phyloP scores from a whole-genome alignment of 2,888 invertebrate species.

The Stenodema calcarata region DNA sequence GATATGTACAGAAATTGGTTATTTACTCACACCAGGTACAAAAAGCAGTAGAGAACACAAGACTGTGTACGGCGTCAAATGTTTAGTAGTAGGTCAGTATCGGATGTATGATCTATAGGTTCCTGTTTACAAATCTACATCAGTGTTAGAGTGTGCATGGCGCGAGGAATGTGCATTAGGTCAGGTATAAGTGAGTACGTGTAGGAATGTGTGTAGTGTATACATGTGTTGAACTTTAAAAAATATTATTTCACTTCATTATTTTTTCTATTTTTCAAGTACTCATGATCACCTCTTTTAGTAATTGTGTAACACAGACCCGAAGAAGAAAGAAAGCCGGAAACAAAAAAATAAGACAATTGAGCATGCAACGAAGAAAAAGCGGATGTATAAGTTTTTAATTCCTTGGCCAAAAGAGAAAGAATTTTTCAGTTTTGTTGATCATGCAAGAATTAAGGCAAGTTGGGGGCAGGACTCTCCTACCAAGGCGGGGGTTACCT shows the following conservation, averaged over 20 bases:
- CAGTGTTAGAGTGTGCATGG: constrained; percentile 33
- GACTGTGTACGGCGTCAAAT: constrained; percentile 22
- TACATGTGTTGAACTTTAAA: neutral
- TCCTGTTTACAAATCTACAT: constrained; percentile 4
- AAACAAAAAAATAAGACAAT: constrained; percentile 5
- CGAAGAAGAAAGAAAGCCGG: constrained; percentile 14
- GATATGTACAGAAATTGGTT: constrained; percentile 26
- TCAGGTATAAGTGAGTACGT: constrained; percentile 32
- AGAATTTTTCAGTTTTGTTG: constrained; percentile 44
- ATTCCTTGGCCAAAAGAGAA: constrained; percentile 41
- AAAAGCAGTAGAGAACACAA: constrained; percentile 41
- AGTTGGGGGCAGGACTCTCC: constrained; percentile 46
- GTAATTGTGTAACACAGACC: constrained; percentile 27
- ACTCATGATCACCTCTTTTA: neutral
- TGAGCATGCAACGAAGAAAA: constrained; percentile 39
- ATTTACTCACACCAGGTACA: constrained; percentile 34
- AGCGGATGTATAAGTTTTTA: constrained; percentile 14
- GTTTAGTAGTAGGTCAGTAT: neutral
- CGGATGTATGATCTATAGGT: neutral
- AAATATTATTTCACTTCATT: neutral
- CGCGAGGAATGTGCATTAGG: constrained; percentile 36
- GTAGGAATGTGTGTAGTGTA: constrained; percentile 19
- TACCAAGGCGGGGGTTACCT: constrained; percentile 79
- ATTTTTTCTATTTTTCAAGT: neutral
- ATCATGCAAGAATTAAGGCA: constrained; percentile 39